Conservation (phyloP, 2,797 vertebrate species). For the Microctenopoma steveboyesi region DNA sequence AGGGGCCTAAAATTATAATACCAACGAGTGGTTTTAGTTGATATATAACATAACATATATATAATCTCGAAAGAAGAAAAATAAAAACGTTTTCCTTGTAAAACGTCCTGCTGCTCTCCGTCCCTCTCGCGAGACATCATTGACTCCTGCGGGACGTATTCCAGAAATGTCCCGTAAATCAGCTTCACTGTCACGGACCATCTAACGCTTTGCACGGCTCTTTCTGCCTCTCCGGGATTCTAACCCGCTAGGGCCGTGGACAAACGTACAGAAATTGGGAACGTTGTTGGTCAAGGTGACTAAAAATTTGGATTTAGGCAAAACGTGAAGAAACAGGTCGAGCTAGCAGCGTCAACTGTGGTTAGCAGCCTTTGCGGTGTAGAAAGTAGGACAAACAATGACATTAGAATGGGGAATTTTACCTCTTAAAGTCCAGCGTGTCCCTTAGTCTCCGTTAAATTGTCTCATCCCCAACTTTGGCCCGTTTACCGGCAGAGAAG, state of each 20-base stretch:
- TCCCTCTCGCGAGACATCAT: slow-evolving; percentile 42
- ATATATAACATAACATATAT: no score
- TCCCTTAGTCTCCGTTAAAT: slow-evolving; percentile 37
- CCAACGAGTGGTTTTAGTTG: no score
- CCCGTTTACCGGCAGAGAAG: background rate
- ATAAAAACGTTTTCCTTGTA: background rate
- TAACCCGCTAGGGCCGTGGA: no score
- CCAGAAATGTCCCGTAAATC: slow-evolving; percentile 17
- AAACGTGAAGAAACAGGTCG: slow-evolving; percentile 7
- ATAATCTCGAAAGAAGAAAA: no score
- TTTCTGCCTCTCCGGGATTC: background rate
- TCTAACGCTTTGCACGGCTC: background rate
- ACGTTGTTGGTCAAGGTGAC: background rate
- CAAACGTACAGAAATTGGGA: no score
- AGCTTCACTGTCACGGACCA: slow-evolving; percentile 12
- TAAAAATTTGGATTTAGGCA: background rate
- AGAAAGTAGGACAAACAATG: background rate
- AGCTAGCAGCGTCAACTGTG: slow-evolving; percentile 45
- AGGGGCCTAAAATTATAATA: no score
- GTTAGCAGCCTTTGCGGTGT: slow-evolving; percentile 32
- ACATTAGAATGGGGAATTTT: background rate
- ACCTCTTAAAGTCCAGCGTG: slow-evolving; percentile 35
- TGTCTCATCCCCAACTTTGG: slow-evolving; percentile 19
- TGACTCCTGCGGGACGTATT: background rate
- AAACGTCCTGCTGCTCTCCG: background rate